Evolutionary conservation across 2,888 invertebrate species (phyloP).

Genomic region (Laspeyria flexula): DNA sequence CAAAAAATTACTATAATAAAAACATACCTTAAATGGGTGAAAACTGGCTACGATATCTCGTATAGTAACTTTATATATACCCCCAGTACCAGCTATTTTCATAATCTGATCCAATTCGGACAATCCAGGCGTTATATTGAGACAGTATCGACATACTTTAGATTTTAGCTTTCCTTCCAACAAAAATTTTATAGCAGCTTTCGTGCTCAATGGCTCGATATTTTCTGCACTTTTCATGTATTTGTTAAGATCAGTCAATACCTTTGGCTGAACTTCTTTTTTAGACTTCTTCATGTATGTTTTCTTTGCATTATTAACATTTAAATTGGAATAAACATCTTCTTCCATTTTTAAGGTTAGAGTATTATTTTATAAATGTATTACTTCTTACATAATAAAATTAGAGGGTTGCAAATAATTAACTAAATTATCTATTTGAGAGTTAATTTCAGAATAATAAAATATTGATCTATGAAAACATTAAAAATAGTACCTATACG

Average conservation of each 20-base stretch:
- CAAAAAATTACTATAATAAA: not conserved
- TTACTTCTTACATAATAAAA: constrained; percentile 15
- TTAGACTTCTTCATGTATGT: constrained; percentile 31
- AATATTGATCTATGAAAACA: not conserved
- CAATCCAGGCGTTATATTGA: constrained; percentile 56
- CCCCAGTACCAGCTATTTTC: constrained; percentile 61
- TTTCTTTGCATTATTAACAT: constrained; percentile 26
- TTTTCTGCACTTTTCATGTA: not conserved
- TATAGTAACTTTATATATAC: constrained; percentile 67
- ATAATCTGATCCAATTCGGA: constrained; percentile 70
- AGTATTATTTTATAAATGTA: not conserved
- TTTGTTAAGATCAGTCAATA: not conserved
- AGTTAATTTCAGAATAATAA: not conserved
- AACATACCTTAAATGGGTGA: constrained; percentile 74
- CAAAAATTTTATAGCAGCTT: constrained; percentile 67
- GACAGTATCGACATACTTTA: constrained; percentile 73
- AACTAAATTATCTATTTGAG: not conserved
- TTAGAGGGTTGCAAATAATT: not conserved
- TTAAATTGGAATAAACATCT: constrained; percentile 30
- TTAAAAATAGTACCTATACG: not conserved
- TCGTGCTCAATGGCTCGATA: constrained; percentile 57
- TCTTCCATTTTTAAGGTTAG: constrained; percentile 53
- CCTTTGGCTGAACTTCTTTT: constrained; percentile 1
- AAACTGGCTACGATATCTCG: constrained; percentile 73
- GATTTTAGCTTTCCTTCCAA: constrained; percentile 63